Evolutionary conservation across 2,113 vertebrate species (phyloP), one percentile per base, ranked within the genome.

Genomic region (Bos indicus): DNA sequence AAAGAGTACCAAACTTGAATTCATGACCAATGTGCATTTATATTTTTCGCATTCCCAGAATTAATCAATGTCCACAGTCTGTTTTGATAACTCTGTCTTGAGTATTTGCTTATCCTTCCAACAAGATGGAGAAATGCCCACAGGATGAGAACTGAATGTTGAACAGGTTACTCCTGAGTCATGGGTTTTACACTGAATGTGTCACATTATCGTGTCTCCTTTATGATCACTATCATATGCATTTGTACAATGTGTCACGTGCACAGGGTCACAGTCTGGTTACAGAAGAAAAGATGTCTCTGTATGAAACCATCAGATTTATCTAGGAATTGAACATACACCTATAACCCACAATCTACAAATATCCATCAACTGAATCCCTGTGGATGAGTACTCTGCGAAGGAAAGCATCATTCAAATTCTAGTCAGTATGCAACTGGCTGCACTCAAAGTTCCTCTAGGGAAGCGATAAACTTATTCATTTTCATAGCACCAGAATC

Each of bases 391-490:
- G 30, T 54, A 16, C 36, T 95, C 95, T 82, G 46, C 25, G 36
- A 83, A 91, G 82, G 81, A 93, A 92, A 83, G 7, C 23, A 60
- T 74, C 85, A 86, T 93, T 96, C 84, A 96, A 92, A 96, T 90
- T 59, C 71, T 59, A 71, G 90, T 88, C 90, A 86, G 51, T 78
- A 85, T 57, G 54, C 46, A 85, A 84, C 26, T 15, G 54, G 7
- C 57, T 59, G 14, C 7, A 90, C 23, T 84, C 46, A 91, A 89
- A 86, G 4, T 51, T 95, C 52, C 90, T 96, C 71, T 2, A 59
- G 62, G 28, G 56, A 90, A 96, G 28, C 30, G 51, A 94, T 90
- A 88, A 57, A 36, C 43, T 81, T 85, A 91, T 14, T 56, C 48
- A 51, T 57, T 30, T 91, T 57, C 64, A 16, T 4, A 84, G 43